Conservation (phyloP, 2,888 invertebrate genomes). For the Polyommatus icarus region DNA sequence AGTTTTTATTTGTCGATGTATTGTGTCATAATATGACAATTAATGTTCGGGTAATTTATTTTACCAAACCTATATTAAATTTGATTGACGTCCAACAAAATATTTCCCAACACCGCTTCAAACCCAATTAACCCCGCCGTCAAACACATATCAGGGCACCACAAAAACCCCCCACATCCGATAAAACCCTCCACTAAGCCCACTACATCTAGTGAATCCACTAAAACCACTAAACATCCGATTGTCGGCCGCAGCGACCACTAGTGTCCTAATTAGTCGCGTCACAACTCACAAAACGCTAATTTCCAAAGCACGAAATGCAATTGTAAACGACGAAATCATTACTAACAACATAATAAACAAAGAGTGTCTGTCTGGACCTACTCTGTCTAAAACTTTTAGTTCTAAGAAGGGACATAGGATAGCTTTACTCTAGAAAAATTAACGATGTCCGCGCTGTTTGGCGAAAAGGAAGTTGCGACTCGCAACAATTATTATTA, state of each 20-base stretch:
- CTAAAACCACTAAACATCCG: constrained; percentile 1
- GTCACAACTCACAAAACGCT: constrained; percentile 9
- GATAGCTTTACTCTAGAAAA: too few relatives aligned
- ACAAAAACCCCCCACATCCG: constrained; percentile 1
- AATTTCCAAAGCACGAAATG: neutral
- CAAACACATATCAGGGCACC: neutral
- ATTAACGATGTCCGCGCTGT: too few relatives aligned
- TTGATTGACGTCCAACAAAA: neutral
- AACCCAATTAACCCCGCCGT: neutral
- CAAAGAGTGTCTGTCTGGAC: too few relatives aligned
- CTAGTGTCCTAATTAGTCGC: constrained; percentile 1
- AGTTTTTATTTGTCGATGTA: too few relatives aligned
- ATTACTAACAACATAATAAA: too few relatives aligned
- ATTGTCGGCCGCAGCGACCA: constrained; percentile 20
- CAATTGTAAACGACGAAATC: neutral
- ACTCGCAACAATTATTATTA: too few relatives aligned
- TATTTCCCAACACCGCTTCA: neutral
- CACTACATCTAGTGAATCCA: constrained; percentile 20
- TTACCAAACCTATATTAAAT: neutral
- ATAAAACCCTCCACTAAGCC: constrained; percentile 3
- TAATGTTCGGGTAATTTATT: neutral
- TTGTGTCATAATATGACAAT: too few relatives aligned
- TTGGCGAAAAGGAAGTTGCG: too few relatives aligned
- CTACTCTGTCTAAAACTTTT: too few relatives aligned
- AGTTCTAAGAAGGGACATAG: too few relatives aligned